Percentiles rank a stretch among this genome's conserved stretches.
Conservation (phyloP, 1,140 invertebrate species). For the Drosophila lacteicornis region DNA sequence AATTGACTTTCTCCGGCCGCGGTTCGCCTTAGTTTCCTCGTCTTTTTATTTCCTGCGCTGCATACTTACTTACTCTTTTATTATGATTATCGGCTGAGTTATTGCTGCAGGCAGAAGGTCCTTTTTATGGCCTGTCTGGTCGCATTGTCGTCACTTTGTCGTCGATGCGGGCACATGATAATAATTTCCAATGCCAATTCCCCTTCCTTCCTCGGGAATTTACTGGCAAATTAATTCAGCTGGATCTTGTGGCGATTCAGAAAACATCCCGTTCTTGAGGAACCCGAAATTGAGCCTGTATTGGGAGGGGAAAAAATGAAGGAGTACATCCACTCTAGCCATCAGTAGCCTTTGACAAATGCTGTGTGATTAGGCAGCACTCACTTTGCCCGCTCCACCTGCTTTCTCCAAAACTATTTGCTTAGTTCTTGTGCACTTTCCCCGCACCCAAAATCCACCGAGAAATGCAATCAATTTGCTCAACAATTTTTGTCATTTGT, state of each 20-base stretch:
- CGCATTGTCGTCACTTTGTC: slow-evolving; percentile 79
- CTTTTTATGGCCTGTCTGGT: slow-evolving; percentile 66
- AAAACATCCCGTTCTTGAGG: background rate
- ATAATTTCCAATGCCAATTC: slow-evolving; percentile 66
- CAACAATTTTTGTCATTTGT: slow-evolving; percentile 74
- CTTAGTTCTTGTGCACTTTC: slow-evolving; percentile 3
- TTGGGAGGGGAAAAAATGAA: background rate
- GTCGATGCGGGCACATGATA: slow-evolving; percentile 62
- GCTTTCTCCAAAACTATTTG: slow-evolving; percentile 14
- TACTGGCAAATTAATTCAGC: slow-evolving; percentile 72
- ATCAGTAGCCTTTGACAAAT: slow-evolving; percentile 20
- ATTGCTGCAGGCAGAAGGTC: slow-evolving; percentile 71
- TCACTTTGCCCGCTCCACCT: slow-evolving; percentile 2
- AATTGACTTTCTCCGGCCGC: slow-evolving; percentile 81
- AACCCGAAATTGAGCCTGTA: background rate
- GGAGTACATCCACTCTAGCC: background rate
- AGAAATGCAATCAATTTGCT: slow-evolving; percentile 70
- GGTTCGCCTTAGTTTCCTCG: slow-evolving; percentile 60
- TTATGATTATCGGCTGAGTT: slow-evolving; percentile 82
- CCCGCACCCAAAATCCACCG: background rate
- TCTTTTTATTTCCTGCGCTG: slow-evolving; percentile 51
- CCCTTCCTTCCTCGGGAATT: background rate
- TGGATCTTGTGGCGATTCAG: slow-evolving; percentile 31
- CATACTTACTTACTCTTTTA: slow-evolving; percentile 66
- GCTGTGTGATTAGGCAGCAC: slow-evolving; percentile 33